Evolutionary conservation across 2,888 invertebrate genomes (phyloP), one percentile per base, ranked within the genome.

Genomic region (Drosophila acutilabella): DNA sequence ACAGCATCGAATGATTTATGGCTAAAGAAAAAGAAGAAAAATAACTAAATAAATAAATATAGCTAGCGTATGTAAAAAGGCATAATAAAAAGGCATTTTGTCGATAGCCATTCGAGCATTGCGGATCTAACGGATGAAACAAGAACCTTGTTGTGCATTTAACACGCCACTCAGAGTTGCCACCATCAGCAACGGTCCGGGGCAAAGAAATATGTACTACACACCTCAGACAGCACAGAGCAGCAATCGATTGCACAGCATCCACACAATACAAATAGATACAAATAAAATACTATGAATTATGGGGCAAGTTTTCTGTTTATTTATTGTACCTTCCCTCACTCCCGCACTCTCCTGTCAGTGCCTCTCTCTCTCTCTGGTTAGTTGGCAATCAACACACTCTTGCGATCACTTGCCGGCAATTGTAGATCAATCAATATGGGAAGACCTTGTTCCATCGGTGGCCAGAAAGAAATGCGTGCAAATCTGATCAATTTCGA

Each of bases 391-490:
- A 88, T 84, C 82, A 80, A 57, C 71, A 79, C 80, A 80, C 80
- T 76, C 76, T 64, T 38, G 51, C 74, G 80, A 80, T 90, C 89
- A 88, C 78, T 86, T 86, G 86, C 78, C 72, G 69, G 72, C 89
- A 85, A 89, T 90, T 90, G 88, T 89, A 81, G 81, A 90, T 88
- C 89, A 80, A 89, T 90, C 86, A 90, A 81, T 30, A 71, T 68
- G 65, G 58, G 14, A 18, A 66, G 75, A 84, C 84, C 84, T 87
- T 88, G 77, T 72, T 30, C 50, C 44, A 57, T 64, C 65, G 62
- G 65, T 72, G 68, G 56, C 62, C 52, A 58, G 73, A 79, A 75
- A 86, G 81, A 86, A 83, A 85, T 87, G 87, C 81, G 87, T 89
- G 60, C 74, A 82, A 77, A 73, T 64, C 54, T 51, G 56, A 57